Conservation (phyloP, 2,113 vertebrate genomes). For the Colius striatus region DNA sequence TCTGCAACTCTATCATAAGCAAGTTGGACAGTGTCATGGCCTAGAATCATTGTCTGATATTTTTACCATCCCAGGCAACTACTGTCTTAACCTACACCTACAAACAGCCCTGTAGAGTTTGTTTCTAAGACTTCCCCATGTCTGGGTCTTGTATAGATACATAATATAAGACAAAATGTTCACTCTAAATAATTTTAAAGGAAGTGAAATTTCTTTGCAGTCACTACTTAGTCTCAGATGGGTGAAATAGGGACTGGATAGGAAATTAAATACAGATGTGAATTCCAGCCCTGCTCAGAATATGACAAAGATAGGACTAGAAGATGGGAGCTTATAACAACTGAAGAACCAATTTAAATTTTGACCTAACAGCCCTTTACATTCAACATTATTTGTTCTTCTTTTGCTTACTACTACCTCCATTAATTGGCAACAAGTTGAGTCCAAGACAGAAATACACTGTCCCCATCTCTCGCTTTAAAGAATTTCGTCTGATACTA, state of each 20-base stretch:
- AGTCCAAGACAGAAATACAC: neutral
- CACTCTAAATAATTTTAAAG: neutral
- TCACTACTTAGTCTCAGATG: neutral
- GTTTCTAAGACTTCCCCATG: neutral
- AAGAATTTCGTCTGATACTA: neutral
- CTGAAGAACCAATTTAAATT: neutral
- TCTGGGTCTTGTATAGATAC: neutral
- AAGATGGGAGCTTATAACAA: too few relatives aligned
- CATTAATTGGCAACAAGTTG: neutral
- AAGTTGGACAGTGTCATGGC: neutral
- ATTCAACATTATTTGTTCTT: neutral
- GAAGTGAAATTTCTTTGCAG: neutral
- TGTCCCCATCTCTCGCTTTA: neutral
- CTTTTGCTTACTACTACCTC: neutral
- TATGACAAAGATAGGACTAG: too few relatives aligned
- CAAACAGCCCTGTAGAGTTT: neutral
- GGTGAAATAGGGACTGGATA: neutral
- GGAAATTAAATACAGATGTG: neutral
- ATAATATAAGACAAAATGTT: neutral
- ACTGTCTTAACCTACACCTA: neutral
- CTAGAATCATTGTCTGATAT: neutral
- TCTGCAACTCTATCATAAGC: neutral
- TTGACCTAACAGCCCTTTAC: neutral
- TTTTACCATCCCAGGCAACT: neutral
- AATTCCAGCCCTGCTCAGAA: neutral